Percentiles rank a stretch among this genome's conserved stretches.
Conservation (phyloP, 2,888 invertebrate species). For the Leptopilina myrica region DNA sequence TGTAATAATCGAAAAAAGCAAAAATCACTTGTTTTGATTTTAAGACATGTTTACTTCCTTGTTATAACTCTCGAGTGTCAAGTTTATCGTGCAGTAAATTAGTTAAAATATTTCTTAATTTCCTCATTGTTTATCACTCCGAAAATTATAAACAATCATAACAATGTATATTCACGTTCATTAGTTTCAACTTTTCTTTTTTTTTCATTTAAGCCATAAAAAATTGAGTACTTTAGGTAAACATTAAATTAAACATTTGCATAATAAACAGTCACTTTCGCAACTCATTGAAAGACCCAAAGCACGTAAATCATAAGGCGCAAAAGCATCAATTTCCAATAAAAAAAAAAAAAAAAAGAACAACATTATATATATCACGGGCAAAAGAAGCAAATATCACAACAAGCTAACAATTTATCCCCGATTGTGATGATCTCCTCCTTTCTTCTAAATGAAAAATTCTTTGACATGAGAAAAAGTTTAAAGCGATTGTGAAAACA, state of each 20-base stretch:
- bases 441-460: constrained; percentile 24
- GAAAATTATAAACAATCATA: too few species aligned
- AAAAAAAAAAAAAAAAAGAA: not conserved
- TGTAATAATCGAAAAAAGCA: too few species aligned
- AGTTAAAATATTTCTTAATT: too few species aligned
- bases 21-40: too few species aligned
- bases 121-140: too few species aligned
- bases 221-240: not conserved
- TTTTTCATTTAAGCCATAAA: not conserved
- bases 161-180: too few species aligned
- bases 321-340: constrained; percentile 19
- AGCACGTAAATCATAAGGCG: not conserved
- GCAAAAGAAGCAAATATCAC: not conserved
- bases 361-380: not conserved
- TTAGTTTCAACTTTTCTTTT: not conserved
- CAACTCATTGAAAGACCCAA: constrained; percentile 15
- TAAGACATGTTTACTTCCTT: too few species aligned
- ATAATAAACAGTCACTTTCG: constrained; percentile 37
- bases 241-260: constrained; percentile 25
- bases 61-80: too few species aligned
- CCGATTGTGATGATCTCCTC: not conserved
- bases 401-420: constrained; percentile 21
- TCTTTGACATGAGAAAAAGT: constrained; percentile 24
- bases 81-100: too few species aligned
- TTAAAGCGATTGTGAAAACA: constrained; percentile 30